Evolutionary conservation across 2,888 invertebrate genomes (phyloP).

Genomic region (Heliothis peltigera): DNA sequence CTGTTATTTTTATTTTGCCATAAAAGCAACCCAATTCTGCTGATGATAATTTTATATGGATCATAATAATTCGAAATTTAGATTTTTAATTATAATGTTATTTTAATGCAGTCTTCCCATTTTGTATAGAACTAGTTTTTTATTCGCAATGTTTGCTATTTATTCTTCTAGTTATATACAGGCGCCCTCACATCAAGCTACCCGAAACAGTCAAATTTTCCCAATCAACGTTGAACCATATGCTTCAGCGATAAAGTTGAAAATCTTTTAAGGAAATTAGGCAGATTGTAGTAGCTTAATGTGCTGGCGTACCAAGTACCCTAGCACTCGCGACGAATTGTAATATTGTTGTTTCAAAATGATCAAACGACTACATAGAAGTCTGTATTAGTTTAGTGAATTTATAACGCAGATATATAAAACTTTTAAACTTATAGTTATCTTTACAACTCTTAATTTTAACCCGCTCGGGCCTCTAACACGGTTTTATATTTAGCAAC

Average conservation of each 20-base stretch:
- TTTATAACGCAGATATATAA: conserved; percentile 17
- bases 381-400: conserved; percentile 3
- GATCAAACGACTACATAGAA: conserved; percentile 18
- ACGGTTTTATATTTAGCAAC: conserved; percentile 29
- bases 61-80: conserved; percentile 3
- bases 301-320: no score
- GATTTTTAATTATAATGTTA: background rate
- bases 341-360: conserved; percentile 32
- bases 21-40: background rate
- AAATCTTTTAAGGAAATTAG: no score
- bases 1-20: background rate
- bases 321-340: conserved; percentile 25
- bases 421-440: conserved; percentile 15
- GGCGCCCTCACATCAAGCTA: no score
- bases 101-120: conserved; percentile 18
- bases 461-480: conserved; percentile 31
- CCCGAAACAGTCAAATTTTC: no score
- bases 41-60: background rate
- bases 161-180: conserved; percentile 28
- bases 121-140: conserved; percentile 9
- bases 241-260: no score
- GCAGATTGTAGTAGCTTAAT: no score
- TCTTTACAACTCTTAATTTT: conserved; percentile 17
- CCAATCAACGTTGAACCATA: no score
- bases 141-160: conserved; percentile 5